These are phyloP conservation scores for Phorcus lineatus DNA, from an alignment of 2,888 invertebrate genomes.

Conservation along the genomic window DNA sequence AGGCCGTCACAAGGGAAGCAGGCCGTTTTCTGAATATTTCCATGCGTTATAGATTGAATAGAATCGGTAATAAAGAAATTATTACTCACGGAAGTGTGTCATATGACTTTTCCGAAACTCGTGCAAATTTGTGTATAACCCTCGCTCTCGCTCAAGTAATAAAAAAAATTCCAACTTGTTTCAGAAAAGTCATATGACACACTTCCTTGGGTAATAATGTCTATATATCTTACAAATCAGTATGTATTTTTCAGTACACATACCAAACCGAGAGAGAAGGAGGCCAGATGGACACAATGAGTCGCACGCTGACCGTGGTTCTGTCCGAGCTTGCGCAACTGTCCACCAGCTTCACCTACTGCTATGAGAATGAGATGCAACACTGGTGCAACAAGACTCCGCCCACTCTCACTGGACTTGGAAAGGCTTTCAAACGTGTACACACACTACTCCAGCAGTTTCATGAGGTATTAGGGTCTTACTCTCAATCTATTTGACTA, in stretches of 20 bases:
- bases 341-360: slow-evolving; percentile 65
- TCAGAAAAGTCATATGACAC: no score
- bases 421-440: slow-evolving; percentile 66
- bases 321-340: slow-evolving; percentile 69
- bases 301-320: slow-evolving; percentile 57
- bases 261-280: slow-evolving; percentile 48
- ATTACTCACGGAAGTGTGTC: no score
- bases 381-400: slow-evolving; percentile 69
- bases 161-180: no score
- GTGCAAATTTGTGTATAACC: no score
- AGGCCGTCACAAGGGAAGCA: no score
- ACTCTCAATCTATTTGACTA: no score
- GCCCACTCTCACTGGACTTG: slow-evolving; percentile 62
- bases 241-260: slow-evolving; percentile 46
- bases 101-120: no score
- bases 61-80: no score
- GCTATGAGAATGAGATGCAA: slow-evolving; percentile 69
- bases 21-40: no score
- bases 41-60: no score
- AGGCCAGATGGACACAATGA: slow-evolving; percentile 47
- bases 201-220: no score
- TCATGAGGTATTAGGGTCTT: slow-evolving; percentile 46
- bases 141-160: no score
- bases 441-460: slow-evolving; percentile 61
- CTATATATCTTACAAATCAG: not conserved